Conservation (phyloP, 2,888 invertebrate species). For the Amiota mariae region DNA sequence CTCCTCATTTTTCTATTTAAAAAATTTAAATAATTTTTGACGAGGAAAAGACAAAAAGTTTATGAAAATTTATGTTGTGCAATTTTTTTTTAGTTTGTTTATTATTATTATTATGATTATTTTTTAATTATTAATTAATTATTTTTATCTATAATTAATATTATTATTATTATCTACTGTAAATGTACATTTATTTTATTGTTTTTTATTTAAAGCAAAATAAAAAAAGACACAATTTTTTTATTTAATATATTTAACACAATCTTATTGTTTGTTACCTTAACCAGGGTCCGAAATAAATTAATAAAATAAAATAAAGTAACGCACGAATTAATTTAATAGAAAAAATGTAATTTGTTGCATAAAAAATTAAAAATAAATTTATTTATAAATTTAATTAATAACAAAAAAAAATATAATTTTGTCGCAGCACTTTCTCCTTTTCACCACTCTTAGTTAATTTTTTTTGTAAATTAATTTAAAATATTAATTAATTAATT, state of each 20-base stretch:
- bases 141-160: background rate
- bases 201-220: too few relatives aligned
- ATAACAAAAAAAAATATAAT: too few relatives aligned
- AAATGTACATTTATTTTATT: too few relatives aligned
- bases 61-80: conserved; percentile 55
- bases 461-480: conserved; percentile 21
- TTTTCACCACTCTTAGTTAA: conserved; percentile 13
- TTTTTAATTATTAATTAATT: conserved; percentile 36
- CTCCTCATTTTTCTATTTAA: background rate
- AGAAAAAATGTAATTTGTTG: conserved; percentile 18
- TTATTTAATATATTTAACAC: too few relatives aligned
- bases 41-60: background rate
- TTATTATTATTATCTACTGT: too few relatives aligned
- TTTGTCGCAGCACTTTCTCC: too few relatives aligned
- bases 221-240: too few relatives aligned
- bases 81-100: conserved; percentile 68
- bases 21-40: background rate
- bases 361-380: conserved; percentile 15
- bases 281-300: too few relatives aligned
- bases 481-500: conserved; percentile 17
- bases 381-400: too few relatives aligned
- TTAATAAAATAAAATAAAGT: conserved; percentile 4
- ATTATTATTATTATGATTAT: conserved; percentile 42
- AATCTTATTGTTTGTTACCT: too few relatives aligned
- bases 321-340: conserved; percentile 30